Percentiles rank a stretch among this genome's conserved stretches.
These are phyloP conservation scores for Calidris pygmaea DNA, from an alignment of 2,113 vertebrate species.

Conservation along the genomic window DNA sequence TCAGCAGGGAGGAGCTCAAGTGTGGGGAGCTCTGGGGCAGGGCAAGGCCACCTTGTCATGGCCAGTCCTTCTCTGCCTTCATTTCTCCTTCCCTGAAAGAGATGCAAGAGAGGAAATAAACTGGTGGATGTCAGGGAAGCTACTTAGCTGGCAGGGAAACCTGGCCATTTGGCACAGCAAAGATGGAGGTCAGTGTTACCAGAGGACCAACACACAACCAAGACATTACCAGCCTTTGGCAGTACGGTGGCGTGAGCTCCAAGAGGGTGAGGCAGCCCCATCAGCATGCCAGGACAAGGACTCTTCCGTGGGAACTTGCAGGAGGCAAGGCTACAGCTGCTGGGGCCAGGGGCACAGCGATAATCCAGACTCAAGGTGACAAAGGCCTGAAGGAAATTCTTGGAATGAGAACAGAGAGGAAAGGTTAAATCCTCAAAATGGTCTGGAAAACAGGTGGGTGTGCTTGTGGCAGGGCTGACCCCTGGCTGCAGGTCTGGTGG, in stretches of 20 bases:
- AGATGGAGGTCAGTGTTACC: not conserved
- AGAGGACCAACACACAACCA: not conserved
- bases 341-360: not conserved
- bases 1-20: not conserved
- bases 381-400: not conserved
- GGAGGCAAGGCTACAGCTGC: not conserved
- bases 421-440: not conserved
- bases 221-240: not conserved
- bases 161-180: not conserved
- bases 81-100: not conserved
- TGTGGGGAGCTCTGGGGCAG: not conserved
- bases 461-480: not conserved
- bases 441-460: not conserved
- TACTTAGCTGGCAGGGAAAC: not conserved
- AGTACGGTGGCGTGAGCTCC: not conserved
- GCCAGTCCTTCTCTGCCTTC: not conserved
- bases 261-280: not conserved
- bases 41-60: not conserved
- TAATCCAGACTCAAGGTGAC: not conserved
- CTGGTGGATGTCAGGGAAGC: not conserved
- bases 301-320: not conserved
- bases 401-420: not conserved
- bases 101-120: not conserved
- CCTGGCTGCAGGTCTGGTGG: rapidly evolving
- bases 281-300: not conserved